phyloP scores from a whole-genome alignment of 2,113 vertebrate genomes.

The Capreolus pygargus region DNA sequence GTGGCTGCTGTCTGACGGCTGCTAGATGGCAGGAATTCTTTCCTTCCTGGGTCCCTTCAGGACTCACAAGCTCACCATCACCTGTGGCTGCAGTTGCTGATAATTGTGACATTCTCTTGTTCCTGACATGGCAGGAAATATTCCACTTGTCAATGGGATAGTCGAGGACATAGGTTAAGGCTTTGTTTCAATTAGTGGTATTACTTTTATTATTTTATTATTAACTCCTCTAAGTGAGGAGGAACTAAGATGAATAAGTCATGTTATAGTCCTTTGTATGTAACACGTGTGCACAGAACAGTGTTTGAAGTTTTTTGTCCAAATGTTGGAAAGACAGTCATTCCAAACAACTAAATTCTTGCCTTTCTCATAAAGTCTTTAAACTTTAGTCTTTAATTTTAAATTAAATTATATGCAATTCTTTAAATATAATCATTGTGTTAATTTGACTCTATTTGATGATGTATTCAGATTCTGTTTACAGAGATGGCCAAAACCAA shows the following conservation, averaged over 20 bases:
- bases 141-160: not conserved
- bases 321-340: not conserved
- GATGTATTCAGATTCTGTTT: not conserved
- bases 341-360: not conserved
- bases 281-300: rapidly evolving
- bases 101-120: no score
- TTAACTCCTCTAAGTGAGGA: not conserved
- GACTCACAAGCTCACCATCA: not conserved
- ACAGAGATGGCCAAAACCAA: not conserved
- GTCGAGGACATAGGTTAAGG: rapidly evolving
- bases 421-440: not conserved
- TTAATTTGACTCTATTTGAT: not conserved
- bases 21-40: not conserved
- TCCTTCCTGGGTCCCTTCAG: not conserved
- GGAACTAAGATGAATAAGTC: rapidly evolving
- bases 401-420: no score
- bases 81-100: not conserved
- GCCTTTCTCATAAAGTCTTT: not conserved
- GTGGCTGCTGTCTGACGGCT: not conserved
- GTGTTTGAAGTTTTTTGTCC: not conserved
- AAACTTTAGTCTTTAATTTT: no score
- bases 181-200: not conserved
- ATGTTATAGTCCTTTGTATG: not conserved
- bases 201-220: not conserved
- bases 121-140: not conserved